Conservation (phyloP, 2,113 vertebrate genomes). For the Pedionomus torquatus region DNA sequence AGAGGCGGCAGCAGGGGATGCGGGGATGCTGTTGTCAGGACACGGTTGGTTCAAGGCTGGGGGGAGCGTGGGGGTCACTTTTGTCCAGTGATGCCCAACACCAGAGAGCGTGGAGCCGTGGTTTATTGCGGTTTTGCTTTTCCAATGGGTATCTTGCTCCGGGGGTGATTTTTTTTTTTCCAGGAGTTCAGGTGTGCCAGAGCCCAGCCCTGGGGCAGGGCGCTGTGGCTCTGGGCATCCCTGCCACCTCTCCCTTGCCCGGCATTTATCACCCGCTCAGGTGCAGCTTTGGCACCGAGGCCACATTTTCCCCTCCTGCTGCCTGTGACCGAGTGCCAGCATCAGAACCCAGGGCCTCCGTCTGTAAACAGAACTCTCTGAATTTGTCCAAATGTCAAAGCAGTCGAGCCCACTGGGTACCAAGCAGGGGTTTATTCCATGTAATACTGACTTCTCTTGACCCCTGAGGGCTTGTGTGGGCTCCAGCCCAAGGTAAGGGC, state of each 20-base stretch:
- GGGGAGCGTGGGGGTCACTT: background rate
- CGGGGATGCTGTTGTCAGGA: background rate
- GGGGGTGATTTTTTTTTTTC: background rate
- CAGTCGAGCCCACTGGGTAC: background rate
- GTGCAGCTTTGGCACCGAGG: background rate
- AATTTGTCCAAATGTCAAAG: constrained; percentile 15
- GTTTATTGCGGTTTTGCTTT: background rate
- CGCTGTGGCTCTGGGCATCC: background rate
- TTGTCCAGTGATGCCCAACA: background rate
- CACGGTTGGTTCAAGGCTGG: rapidly evolving
- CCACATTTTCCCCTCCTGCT: background rate
- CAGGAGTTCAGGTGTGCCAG: background rate
- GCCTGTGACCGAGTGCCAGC: background rate
- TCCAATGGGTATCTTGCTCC: background rate
- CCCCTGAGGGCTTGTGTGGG: background rate
- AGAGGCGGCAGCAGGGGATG: background rate
- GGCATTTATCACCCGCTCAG: background rate
- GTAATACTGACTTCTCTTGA: background rate
- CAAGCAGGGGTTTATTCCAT: background rate
- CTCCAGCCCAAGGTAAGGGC: background rate
- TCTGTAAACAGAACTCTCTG: background rate
- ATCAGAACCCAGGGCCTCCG: background rate
- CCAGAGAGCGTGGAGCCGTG: background rate
- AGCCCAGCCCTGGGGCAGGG: background rate
- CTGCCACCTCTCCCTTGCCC: background rate